Evolutionary conservation across 2,888 invertebrate genomes (phyloP).

Genomic region (Antheraea yamamai): DNA sequence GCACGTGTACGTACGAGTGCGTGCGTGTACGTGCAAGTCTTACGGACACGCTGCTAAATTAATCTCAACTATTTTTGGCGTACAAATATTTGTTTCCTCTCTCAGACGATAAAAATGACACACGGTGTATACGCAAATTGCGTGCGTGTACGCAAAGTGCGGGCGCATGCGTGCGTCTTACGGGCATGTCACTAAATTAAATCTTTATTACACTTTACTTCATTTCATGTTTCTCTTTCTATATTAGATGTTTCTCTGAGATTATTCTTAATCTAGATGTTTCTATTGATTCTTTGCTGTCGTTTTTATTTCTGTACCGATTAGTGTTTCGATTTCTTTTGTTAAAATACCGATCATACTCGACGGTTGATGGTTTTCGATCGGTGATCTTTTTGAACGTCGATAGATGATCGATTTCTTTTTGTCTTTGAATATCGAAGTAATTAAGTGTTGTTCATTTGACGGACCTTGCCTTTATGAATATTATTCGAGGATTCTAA

Average conservation of each 20-base stretch:
- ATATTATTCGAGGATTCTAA: not conserved
- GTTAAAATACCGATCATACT: conserved; percentile 2
- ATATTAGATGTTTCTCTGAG: not conserved
- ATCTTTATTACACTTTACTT: not conserved
- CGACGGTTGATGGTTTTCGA: not conserved
- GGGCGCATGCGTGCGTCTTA: not conserved
- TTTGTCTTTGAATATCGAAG: not conserved
- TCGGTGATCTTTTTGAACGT: not conserved
- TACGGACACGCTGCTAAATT: too few species aligned
- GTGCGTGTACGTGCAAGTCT: too few species aligned
- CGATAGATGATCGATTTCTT: not conserved
- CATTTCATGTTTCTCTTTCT: not conserved
- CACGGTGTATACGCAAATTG: not conserved
- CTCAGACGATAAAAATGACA: too few species aligned
- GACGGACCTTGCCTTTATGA: conserved; percentile 3
- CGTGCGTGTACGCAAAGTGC: not conserved
- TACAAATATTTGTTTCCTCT: too few species aligned
- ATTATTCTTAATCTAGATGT: not conserved
- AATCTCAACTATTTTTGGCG: too few species aligned
- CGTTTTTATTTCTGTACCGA: not conserved
- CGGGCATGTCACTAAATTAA: not conserved
- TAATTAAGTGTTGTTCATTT: not conserved
- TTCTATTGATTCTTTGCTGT: not conserved
- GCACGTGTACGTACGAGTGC: too few species aligned
- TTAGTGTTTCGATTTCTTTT: not conserved